Evolutionary conservation across 2,888 invertebrate genomes (phyloP), one percentile per base, ranked within the genome.

Genomic region (Nemurella pictetii): DNA sequence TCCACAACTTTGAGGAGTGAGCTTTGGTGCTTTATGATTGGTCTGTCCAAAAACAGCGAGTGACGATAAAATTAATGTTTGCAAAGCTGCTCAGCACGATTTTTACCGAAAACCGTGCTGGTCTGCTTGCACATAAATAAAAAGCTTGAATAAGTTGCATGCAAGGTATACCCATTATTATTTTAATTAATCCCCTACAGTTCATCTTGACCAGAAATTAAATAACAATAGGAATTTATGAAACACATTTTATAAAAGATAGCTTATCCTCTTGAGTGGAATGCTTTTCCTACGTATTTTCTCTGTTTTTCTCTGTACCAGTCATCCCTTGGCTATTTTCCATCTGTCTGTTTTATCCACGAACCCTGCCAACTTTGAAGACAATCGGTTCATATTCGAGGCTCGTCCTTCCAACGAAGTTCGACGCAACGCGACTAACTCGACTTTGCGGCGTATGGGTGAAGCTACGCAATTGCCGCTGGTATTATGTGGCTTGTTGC

Each of bases 401-500:
- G 55, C 55, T 20, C 55, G 20, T 1, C 3, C 55, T 55, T 55
- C 55, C 55, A 55, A 55, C 55, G 55, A 77, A 84, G 27, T 80
- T 80, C 82, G 77, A 86, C 83, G 74, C 87, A 86, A 32, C 55
- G 55, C 55, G 12, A 55, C 55, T 15, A 85, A 86, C 83, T 86
- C 89, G 20, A 87, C 87, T 77, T 85, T 88, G 36, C 87, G 88
- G 83, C 87, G 87, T 85, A 88, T 89, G 86, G 89, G 89, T 86
- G 90, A 90, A 87, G 89, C 90, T 32, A 88, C 90, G 80, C 89
- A 90, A 83, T 89, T 92, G 87, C 92, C 92, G 85, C 89, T 91
- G 28, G 91, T 92, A 87, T 89, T 92, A 36, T 91, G 91, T 86
- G 91, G 91, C 85, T 89, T 92, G 55, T 87, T 92, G 87, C 88